phyloP scores from a whole-genome alignment of 2,113 vertebrate species.

The Lagopus leucura region DNA sequence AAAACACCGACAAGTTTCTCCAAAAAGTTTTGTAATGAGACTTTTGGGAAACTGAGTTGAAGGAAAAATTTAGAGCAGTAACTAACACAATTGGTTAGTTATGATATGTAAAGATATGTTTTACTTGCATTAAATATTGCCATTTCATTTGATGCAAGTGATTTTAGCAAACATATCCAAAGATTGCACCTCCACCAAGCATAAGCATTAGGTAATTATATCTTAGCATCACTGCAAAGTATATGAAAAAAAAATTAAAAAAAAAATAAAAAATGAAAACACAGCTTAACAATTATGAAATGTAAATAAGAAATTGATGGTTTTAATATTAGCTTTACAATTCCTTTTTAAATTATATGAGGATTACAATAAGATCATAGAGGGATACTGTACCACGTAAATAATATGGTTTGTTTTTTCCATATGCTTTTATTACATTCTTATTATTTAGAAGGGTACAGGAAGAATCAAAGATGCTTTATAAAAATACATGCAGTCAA shows the following conservation, averaged over 20 bases:
- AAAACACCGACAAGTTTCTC: background rate
- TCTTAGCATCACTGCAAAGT: constrained; percentile 2
- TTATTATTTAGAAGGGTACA: background rate
- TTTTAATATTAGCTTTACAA: background rate
- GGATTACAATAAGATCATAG: background rate
- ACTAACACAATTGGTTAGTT: constrained; percentile 44
- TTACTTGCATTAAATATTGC: constrained; percentile 70
- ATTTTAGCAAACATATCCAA: constrained; percentile 52
- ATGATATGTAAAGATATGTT: constrained; percentile 43
- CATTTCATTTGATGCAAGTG: constrained; percentile 68
- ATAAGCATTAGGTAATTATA: background rate
- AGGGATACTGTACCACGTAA: background rate
- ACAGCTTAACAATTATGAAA: background rate
- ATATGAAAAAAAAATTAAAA: background rate
- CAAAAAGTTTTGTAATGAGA: background rate
- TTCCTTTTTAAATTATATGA: background rate
- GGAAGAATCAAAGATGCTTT: background rate
- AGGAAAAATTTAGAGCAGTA: constrained; percentile 22
- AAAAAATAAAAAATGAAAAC: background rate
- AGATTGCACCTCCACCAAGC: constrained; percentile 61
- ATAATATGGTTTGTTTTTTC: background rate
- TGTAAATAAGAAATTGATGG: background rate
- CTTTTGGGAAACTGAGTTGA: constrained; percentile 21
- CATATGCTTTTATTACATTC: background rate
- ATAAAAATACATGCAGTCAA: background rate